phyloP scores from a whole-genome alignment of 2,888 invertebrate species.

The Prosapia bicincta region DNA sequence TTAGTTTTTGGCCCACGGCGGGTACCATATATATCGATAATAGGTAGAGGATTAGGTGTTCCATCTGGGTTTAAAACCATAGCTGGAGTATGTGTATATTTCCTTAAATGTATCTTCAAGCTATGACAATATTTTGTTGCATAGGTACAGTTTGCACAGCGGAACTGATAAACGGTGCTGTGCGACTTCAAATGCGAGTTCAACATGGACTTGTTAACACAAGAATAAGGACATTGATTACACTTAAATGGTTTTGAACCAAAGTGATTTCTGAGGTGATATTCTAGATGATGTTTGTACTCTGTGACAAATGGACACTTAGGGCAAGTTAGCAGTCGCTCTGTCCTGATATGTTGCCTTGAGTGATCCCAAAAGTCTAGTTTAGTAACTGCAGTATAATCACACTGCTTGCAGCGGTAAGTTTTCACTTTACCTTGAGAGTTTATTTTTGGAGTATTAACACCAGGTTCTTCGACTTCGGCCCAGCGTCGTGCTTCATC shows the following conservation, averaged over 20 bases:
- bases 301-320: constrained; percentile 97
- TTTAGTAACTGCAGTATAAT: constrained; percentile 72
- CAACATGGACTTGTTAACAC: constrained; percentile 99
- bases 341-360: constrained; percentile 86
- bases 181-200: constrained; percentile 98
- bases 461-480: constrained; percentile 55
- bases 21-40: constrained; percentile 89
- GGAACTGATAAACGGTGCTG: constrained; percentile 86
- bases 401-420: constrained; percentile 40
- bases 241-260: constrained; percentile 96
- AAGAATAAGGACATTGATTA: constrained; percentile 80
- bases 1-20: constrained; percentile 78
- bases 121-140: constrained; percentile 98
- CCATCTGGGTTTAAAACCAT: constrained; percentile 88
- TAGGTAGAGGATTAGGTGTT: constrained; percentile 79
- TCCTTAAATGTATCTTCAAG: constrained; percentile 89
- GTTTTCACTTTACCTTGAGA: constrained; percentile 68
- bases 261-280: constrained; percentile 91
- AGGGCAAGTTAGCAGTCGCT: constrained; percentile 86
- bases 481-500: constrained; percentile 39
- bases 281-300: constrained; percentile 97
- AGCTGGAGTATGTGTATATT: constrained; percentile 87
- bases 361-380: constrained; percentile 92
- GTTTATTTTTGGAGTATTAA: constrained; percentile 62
- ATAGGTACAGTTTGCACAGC: constrained; percentile 91